phyloP scores from a whole-genome alignment of 2,797 vertebrate genomes.

The Lutjanus campechanus region DNA sequence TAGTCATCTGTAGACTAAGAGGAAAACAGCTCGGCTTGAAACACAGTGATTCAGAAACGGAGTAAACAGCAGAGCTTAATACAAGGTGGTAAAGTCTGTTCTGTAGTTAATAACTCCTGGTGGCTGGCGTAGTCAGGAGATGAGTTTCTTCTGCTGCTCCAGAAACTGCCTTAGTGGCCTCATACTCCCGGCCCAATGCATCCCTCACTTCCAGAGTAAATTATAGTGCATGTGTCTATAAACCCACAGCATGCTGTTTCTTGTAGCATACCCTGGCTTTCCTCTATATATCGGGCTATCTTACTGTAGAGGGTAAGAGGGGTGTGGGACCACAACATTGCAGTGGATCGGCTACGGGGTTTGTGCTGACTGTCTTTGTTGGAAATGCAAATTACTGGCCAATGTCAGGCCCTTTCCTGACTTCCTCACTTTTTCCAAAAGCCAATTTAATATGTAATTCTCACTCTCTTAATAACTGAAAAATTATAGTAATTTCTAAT shows the following conservation, averaged over 20 bases:
- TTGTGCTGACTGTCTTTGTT: background rate
- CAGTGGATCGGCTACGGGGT: background rate
- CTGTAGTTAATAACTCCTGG: background rate
- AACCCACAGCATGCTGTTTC: background rate
- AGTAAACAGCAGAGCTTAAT: constrained; percentile 4
- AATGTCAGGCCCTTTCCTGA: background rate
- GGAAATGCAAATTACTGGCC: background rate
- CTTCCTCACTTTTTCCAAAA: background rate
- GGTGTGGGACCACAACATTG: background rate
- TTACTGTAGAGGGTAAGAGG: background rate
- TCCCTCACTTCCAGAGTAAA: background rate
- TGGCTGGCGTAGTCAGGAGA: background rate
- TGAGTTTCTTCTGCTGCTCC: constrained; percentile 1
- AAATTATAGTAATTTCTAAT: background rate
- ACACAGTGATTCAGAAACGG: constrained; percentile 9
- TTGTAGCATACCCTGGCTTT: background rate
- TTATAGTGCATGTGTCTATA: constrained; percentile 9
- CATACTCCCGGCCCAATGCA: background rate
- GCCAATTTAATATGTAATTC: background rate
- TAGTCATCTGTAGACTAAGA: background rate
- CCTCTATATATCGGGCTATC: background rate
- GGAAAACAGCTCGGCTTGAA: background rate
- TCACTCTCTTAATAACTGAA: background rate
- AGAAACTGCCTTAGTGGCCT: constrained; percentile 3
- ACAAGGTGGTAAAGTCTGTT: background rate